Base-by-base conservation (phyloP, 2,888 invertebrate genomes). In the Caenorhabditis japonica region DNA sequence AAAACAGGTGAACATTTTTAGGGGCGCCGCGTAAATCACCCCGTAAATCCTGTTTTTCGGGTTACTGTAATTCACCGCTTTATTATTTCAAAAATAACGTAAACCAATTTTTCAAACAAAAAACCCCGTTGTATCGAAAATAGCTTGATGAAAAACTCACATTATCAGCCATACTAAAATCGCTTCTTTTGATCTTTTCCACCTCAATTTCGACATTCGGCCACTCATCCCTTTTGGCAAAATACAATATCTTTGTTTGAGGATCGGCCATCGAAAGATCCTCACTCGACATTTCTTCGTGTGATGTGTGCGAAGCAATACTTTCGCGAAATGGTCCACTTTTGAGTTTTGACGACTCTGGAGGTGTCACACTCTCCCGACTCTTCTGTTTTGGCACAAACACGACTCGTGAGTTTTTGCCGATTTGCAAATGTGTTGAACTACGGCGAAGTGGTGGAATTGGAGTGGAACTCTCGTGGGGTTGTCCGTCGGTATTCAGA, bases 211-310 rank as follows among this genome's bases (percentile, higher is more conserved):
- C 77, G 8, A 85, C 79, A 30, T 75, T 68, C 13, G 61, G 34
- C 87, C 87, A 87, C 19, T 86, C 81, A 15, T 82, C 82, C 34
- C 81, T 75, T 61, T 81, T 81, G 12, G 82, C 77, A 47, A 80
- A 77, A 30, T 81, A 81, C 21, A 84, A 52, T 21, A 77, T 64
- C 64, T 76, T 79, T 0, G 79, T 79, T 36, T 77, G 70, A 12
- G 77, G 77, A 69, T 79, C 79, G 8, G 79, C 79, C 53, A 75
- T 43, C 25, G 77, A 68, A 21, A 79, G 36, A 38, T 79, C 79
- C 23, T 75, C 73, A 25, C 38, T 19, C 5, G 56, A 46, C 75
- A 73, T 73, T 23, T 77, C 76, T 12, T 71, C 72, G 23, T 60
- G 61, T 4, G 62, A 51, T 8, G 66, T 52, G 39, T 58, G 55